These are phyloP conservation scores for Dorcus parallelipipedus DNA, from an alignment of 2,888 invertebrate genomes.

Conservation along the genomic window DNA sequence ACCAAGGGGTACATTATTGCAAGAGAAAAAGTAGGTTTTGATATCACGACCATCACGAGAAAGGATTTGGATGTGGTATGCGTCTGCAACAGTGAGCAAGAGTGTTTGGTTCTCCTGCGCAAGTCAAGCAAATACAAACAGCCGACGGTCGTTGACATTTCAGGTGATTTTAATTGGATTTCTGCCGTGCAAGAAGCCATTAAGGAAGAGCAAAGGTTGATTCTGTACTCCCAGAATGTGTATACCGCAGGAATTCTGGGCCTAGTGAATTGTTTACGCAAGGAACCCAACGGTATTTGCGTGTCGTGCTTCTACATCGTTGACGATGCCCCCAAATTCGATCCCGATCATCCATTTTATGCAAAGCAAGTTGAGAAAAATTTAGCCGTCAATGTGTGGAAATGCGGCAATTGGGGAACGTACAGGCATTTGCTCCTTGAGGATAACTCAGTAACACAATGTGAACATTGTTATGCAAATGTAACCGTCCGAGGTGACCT, in stretches of 20 bases:
- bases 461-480: conserved; percentile 72
- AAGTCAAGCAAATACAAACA: neutral
- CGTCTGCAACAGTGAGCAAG: neutral
- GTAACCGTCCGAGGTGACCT: conserved; percentile 77
- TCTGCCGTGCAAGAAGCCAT: neutral
- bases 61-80: neutral
- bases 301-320: conserved; percentile 61
- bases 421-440: conserved; percentile 37
- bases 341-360: conserved; percentile 61
- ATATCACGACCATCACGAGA: conserved; percentile 2
- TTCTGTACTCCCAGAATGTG: conserved; percentile 57
- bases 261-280: conserved; percentile 78
- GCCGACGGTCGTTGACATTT: neutral
- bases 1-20: conserved; percentile 14
- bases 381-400: conserved; percentile 72
- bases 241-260: conserved; percentile 75
- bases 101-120: conserved; percentile 11
- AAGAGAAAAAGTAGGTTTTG: conserved; percentile 5
- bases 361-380: conserved; percentile 64
- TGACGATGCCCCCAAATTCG: conserved; percentile 60
- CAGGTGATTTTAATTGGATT: conserved; percentile 3
- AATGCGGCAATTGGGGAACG: conserved; percentile 52
- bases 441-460: conserved; percentile 36
- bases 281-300: conserved; percentile 54
- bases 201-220: conserved; percentile 35